A percentile compares a stretch with the other conserved stretches of the same genome.
These are phyloP conservation scores for Oryzias javanicus DNA, from an alignment of 2,113 vertebrate species.

Conservation along the genomic window DNA sequence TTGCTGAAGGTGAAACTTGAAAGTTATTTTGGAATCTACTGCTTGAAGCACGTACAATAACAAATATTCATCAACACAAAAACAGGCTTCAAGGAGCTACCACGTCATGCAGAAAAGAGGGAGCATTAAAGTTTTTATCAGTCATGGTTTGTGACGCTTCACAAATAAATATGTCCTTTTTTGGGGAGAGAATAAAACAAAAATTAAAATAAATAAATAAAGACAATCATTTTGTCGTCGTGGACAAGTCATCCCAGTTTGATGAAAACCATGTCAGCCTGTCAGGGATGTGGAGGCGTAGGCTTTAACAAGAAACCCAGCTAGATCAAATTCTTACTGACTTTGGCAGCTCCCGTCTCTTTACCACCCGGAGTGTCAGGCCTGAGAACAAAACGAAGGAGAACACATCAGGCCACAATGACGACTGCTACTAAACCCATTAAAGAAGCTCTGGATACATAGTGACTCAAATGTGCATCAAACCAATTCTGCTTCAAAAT, in stretches of 20 bases:
- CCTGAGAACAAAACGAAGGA: constrained; percentile 62
- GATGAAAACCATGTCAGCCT: constrained; percentile 79
- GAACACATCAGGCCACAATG: too few species aligned
- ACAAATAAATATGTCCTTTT: constrained; percentile 19
- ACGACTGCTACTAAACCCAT: too few species aligned
- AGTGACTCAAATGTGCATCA: too few species aligned
- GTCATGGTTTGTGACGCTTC: not conserved
- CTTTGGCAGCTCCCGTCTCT: constrained; percentile 99
- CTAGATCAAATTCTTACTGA: constrained; percentile 98
- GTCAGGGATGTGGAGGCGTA: constrained; percentile 84
- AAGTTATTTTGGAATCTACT: too few species aligned
- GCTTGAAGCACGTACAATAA: not conserved
- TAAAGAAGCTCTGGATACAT: too few species aligned
- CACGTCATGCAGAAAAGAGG: constrained; percentile 14
- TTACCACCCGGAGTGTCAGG: constrained; percentile 91
- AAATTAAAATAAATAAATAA: constrained; percentile 4
- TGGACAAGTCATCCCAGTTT: constrained; percentile 56
- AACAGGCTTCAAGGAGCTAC: constrained; percentile 19
- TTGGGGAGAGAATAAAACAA: constrained; percentile 3
- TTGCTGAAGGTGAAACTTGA: too few species aligned
- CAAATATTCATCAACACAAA: constrained; percentile 16
- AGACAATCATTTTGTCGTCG: constrained; percentile 35
- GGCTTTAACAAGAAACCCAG: constrained; percentile 86
- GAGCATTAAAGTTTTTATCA: constrained; percentile 17
- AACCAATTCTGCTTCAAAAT: too few species aligned